Evolutionary conservation across 2,888 invertebrate genomes (phyloP).

Genomic region (Linnaemya vulpina): DNA sequence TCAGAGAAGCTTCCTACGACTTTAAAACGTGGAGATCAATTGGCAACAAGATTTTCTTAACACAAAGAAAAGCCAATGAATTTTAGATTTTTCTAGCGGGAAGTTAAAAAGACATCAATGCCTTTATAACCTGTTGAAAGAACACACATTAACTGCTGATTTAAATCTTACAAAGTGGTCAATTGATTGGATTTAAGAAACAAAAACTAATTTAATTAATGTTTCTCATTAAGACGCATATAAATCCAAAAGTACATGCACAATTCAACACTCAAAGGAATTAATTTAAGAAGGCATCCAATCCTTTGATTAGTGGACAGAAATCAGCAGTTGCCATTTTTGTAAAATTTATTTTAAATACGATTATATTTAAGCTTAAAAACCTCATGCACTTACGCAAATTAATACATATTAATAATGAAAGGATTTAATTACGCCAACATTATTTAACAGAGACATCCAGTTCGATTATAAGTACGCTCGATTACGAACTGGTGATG

Average conservation of each 20-base stretch:
- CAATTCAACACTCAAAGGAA: background rate
- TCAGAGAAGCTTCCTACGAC: too few relatives aligned
- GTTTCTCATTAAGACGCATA: too few relatives aligned
- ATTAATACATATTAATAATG: background rate
- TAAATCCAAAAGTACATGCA: too few relatives aligned
- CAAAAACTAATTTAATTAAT: background rate
- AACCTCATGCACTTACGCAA: background rate
- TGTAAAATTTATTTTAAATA: background rate
- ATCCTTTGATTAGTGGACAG: background rate
- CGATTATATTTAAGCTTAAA: background rate
- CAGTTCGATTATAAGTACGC: background rate
- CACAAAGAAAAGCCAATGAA: too few relatives aligned
- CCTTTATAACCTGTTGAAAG: too few relatives aligned
- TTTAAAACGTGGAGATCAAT: too few relatives aligned
- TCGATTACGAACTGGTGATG: too few relatives aligned
- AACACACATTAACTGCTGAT: too few relatives aligned
- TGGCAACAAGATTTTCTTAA: too few relatives aligned
- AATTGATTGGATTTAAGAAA: background rate
- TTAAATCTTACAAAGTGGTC: too few relatives aligned
- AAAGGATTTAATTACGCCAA: slow-evolving; percentile 36
- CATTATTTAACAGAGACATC: background rate
- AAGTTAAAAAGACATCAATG: too few relatives aligned
- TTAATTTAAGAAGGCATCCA: background rate
- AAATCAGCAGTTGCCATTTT: background rate
- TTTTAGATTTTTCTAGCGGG: too few relatives aligned